Evolutionary conservation across 1,140 invertebrate genomes (phyloP).

Genomic region (Drosophila busckii): DNA sequence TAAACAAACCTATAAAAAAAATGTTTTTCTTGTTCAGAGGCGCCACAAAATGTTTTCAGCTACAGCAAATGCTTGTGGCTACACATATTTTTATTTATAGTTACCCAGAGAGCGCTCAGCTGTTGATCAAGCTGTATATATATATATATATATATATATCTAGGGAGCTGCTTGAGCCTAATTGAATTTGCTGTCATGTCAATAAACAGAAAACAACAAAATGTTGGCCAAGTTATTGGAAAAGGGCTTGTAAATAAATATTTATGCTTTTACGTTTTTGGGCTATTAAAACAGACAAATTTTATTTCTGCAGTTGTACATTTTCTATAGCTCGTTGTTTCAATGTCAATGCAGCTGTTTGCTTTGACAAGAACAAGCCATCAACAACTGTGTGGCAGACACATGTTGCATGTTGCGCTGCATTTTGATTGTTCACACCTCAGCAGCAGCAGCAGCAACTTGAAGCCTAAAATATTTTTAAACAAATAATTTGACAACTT

Average conservation of each 20-base stretch:
- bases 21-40: slow-evolving; percentile 35
- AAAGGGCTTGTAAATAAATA: slow-evolving; percentile 3
- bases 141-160: background rate
- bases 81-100: slow-evolving; percentile 65
- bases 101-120: background rate
- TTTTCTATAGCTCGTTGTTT: no score
- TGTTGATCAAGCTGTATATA: background rate
- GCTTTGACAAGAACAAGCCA: slow-evolving; percentile 41
- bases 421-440: slow-evolving; percentile 62
- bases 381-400: slow-evolving; percentile 43
- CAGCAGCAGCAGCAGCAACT: slow-evolving; percentile 6
- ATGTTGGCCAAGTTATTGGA: slow-evolving; percentile 8
- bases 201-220: slow-evolving; percentile 21
- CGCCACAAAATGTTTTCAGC: slow-evolving; percentile 48
- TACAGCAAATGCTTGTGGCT: slow-evolving; percentile 28
- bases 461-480: slow-evolving; percentile 24
- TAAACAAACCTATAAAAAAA: slow-evolving; percentile 71
- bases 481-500: slow-evolving; percentile 41
- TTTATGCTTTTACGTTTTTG: background rate
- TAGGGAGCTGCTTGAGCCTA: slow-evolving; percentile 34
- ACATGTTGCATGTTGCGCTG: slow-evolving; percentile 41
- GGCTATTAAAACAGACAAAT: background rate
- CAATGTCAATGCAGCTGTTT: slow-evolving; percentile 74
- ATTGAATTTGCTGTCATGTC: slow-evolving; percentile 42
- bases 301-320: no score